Conservation (phyloP, 2,797 vertebrate genomes). For the Nyctibius grandis region DNA sequence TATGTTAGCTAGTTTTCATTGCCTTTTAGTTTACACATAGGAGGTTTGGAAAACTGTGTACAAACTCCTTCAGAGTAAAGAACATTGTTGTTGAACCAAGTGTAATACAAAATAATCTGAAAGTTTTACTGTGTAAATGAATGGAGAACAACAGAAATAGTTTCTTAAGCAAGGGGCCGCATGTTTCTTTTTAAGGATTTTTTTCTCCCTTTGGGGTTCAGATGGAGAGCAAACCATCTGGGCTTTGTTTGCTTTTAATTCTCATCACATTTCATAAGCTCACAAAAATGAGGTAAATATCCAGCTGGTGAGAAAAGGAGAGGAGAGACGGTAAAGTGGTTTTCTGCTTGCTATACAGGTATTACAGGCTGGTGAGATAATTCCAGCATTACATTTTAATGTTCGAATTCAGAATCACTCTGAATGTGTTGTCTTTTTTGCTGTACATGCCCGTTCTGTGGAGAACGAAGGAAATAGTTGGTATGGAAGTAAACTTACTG, state of each 20-base stretch:
- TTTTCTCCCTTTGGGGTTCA: neutral
- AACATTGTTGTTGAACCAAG: neutral
- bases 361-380: neutral
- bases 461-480: neutral
- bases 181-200: neutral
- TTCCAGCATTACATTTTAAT: neutral
- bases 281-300: neutral
- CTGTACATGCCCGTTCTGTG: neutral
- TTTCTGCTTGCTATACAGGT: neutral
- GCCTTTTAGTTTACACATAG: neutral
- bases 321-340: neutral
- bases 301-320: neutral
- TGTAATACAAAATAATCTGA: slow-evolving; percentile 14
- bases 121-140: neutral
- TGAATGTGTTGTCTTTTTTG: neutral
- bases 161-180: neutral
- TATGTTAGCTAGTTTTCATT: neutral
- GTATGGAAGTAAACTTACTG: neutral
- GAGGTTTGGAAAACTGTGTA: neutral
- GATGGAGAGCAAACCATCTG: neutral
- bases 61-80: neutral
- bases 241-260: neutral
- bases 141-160: neutral
- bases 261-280: neutral
- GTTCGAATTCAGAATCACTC: neutral